Evolutionary conservation across 2,113 vertebrate genomes (phyloP).

Genomic region (Oriolus oriolus): DNA sequence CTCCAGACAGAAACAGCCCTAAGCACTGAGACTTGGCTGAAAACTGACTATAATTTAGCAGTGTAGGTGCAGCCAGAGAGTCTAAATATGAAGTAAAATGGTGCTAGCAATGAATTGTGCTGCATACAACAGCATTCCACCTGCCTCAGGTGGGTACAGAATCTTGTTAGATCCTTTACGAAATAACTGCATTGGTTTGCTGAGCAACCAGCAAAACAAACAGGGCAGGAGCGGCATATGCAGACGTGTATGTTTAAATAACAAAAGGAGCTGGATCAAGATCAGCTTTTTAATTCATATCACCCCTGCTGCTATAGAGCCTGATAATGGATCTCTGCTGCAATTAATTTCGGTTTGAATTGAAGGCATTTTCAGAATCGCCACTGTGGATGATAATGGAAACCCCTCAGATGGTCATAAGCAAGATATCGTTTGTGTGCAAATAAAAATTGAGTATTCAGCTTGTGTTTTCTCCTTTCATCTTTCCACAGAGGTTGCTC

Average conservation of each 20-base stretch:
- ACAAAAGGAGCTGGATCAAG: neutral
- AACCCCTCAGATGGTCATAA: neutral
- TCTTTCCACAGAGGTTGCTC: conserved; percentile 37
- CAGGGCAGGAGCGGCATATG: neutral
- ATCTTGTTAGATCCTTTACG: neutral
- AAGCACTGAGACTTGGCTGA: conserved; percentile 44
- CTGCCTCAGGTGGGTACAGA: neutral
- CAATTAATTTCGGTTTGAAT: neutral
- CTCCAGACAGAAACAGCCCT: conserved; percentile 49
- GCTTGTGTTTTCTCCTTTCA: conserved; percentile 6
- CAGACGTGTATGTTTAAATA: neutral
- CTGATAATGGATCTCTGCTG: neutral
- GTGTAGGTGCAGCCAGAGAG: conserved; percentile 4
- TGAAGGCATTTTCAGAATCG: neutral
- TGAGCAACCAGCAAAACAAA: neutral
- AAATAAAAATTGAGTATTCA: conserved; percentile 28
- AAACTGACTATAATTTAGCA: conserved; percentile 22
- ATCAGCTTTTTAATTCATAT: neutral
- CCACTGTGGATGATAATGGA: neutral
- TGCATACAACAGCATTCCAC: neutral
- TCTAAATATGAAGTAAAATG: neutral
- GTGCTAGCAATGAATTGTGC: neutral
- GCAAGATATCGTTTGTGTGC: neutral
- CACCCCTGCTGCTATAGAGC: neutral
- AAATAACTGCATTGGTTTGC: neutral